Percentiles rank a stretch among this genome's conserved stretches.
phyloP scores from a whole-genome alignment of 2,888 invertebrate genomes.

The Aleiodes leptofemur region DNA sequence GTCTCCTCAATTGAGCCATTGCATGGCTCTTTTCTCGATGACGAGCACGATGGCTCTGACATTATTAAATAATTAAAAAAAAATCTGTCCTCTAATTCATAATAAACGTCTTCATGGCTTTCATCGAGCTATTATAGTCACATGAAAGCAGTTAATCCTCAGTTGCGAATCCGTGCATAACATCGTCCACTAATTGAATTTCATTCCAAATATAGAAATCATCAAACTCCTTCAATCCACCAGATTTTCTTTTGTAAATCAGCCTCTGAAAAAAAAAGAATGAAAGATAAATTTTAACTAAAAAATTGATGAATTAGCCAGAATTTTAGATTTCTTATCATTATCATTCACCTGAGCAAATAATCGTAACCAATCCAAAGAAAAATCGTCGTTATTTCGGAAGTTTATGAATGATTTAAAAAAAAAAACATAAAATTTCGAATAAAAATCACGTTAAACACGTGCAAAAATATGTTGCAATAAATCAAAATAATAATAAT shows the following conservation, averaged over 20 bases:
- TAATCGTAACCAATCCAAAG: too few relatives aligned
- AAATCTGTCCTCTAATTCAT: constrained; percentile 3
- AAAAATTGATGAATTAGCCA: too few relatives aligned
- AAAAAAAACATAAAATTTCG: not conserved
- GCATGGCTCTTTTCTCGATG: constrained; percentile 40
- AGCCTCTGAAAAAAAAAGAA: not conserved
- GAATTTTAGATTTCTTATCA: too few relatives aligned
- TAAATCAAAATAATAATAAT: not conserved
- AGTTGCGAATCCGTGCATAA: not conserved
- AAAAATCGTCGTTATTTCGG: too few relatives aligned
- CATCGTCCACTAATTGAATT: constrained; percentile 24
- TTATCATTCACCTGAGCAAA: too few relatives aligned
- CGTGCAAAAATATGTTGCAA: constrained; percentile 1
- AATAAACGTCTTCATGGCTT: not conserved
- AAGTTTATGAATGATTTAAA: too few relatives aligned
- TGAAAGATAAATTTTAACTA: too few relatives aligned
- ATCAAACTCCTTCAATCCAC: not conserved
- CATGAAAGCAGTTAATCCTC: constrained; percentile 1
- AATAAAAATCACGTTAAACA: constrained; percentile 1
- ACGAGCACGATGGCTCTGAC: constrained; percentile 52
- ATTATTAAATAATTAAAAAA: constrained; percentile 42
- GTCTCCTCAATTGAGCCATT: constrained; percentile 45
- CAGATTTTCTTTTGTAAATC: not conserved
- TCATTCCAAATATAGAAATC: constrained; percentile 16
- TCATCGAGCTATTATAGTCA: constrained; percentile 1